These are phyloP conservation scores for Parascotia fuliginaria DNA, from an alignment of 2,888 invertebrate genomes.

Conservation along the genomic window DNA sequence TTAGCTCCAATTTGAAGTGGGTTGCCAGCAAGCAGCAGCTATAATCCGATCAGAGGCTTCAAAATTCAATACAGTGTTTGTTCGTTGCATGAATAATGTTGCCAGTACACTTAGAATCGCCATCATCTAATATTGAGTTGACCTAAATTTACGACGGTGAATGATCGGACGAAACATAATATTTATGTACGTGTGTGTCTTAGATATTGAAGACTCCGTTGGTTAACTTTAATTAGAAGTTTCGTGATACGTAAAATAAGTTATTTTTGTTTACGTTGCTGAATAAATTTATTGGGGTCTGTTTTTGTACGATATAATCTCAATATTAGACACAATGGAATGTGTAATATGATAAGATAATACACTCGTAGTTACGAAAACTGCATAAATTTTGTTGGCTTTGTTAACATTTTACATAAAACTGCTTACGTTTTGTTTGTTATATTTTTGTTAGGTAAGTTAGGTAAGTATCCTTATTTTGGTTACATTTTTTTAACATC, in stretches of 20 bases:
- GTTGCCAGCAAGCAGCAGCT: slow-evolving; percentile 1
- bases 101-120: neutral
- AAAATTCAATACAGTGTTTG: slow-evolving; percentile 33
- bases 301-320: no score
- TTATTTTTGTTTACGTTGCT: neutral
- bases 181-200: neutral
- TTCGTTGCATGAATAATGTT: slow-evolving; percentile 2
- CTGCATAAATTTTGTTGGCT: no score
- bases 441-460: no score
- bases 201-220: neutral
- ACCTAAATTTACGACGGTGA: neutral
- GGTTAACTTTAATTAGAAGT: neutral
- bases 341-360: no score
- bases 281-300: neutral
- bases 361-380: no score
- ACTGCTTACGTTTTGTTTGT: no score
- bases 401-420: no score
- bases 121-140: neutral
- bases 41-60: slow-evolving; percentile 30
- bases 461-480: no score
- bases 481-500: no score
- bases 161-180: neutral
- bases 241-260: neutral
- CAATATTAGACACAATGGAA: no score
- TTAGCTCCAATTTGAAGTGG: slow-evolving; percentile 18